Evolutionary conservation across 2,113 vertebrate species (phyloP).

Genomic region (Larimichthys polyactis): DNA sequence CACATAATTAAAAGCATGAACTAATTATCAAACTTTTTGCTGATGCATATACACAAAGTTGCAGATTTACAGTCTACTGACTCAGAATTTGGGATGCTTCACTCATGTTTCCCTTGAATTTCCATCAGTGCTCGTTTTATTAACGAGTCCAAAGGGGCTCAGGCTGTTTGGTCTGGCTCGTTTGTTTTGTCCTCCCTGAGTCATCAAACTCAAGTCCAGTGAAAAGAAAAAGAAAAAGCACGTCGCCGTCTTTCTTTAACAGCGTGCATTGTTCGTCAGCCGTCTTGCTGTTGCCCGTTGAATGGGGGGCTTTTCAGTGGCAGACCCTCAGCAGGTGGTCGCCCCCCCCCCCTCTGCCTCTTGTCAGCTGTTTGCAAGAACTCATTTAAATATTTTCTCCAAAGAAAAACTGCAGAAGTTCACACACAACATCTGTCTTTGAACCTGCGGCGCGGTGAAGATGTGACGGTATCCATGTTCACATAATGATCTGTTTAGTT

Average conservation of each 20-base stretch:
- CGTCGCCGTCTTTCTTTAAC: constrained; percentile 29
- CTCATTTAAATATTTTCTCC: constrained; percentile 1
- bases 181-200: background rate
- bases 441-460: background rate
- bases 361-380: constrained; percentile 26
- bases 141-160: background rate
- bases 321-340: constrained; percentile 64
- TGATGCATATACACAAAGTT: too few relatives aligned
- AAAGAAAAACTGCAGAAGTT: background rate
- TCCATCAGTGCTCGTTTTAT: background rate
- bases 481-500: constrained; percentile 19
- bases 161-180: background rate
- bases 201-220: constrained; percentile 9
- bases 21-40: too few relatives aligned
- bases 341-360: constrained; percentile 22
- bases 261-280: constrained; percentile 36
- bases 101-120: background rate
- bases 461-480: background rate
- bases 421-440: constrained; percentile 7
- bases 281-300: constrained; percentile 13
- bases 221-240: background rate
- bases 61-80: background rate
- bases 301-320: constrained; percentile 31
- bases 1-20: too few relatives aligned
- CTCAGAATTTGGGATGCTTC: background rate